Conservation (phyloP, 2,113 vertebrate species). For the Cygnus atratus region DNA sequence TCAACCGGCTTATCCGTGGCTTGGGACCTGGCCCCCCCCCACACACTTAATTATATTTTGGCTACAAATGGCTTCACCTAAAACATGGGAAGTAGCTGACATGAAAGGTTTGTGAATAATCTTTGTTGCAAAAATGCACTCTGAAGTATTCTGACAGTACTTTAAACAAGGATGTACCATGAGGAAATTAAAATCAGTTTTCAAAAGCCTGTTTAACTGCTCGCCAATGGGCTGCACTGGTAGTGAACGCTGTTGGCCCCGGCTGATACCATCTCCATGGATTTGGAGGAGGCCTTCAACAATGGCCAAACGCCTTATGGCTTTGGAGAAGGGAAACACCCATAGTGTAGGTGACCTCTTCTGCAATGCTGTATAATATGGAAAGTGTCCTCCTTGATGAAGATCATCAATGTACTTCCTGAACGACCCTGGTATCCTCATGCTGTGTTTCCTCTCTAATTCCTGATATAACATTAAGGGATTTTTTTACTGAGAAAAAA, state of each 20-base stretch:
- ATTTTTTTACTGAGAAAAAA: background rate
- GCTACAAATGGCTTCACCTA: background rate
- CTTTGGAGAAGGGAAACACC: background rate
- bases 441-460: background rate
- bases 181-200: background rate
- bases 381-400: background rate
- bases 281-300: background rate
- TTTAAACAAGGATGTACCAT: background rate
- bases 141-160: background rate
- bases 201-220: background rate
- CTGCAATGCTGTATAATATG: background rate
- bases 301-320: background rate
- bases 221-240: background rate
- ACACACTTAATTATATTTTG: background rate
- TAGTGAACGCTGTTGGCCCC: fast-evolving
- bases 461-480: background rate
- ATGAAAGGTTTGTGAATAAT: background rate
- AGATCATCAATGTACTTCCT: background rate
- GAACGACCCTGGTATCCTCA: background rate
- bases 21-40: background rate
- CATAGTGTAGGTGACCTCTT: background rate
- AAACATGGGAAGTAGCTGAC: background rate
- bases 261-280: background rate
- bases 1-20: background rate
- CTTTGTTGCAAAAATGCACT: background rate